Evolutionary conservation across 2,797 vertebrate genomes (phyloP).

Genomic region (Neopelma chrysocephalum): DNA sequence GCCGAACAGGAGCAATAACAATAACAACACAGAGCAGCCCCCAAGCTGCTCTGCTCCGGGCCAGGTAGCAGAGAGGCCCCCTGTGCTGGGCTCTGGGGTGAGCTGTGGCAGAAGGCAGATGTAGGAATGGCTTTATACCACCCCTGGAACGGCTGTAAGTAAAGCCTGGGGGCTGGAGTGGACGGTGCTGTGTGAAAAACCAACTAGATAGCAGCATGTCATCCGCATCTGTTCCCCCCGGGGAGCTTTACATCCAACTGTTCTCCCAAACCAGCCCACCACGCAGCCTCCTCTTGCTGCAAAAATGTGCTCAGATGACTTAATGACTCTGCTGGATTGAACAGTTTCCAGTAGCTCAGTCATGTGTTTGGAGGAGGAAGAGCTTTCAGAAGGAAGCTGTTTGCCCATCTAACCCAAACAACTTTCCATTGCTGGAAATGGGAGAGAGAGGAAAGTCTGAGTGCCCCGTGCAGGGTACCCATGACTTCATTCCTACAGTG

Average conservation of each 20-base stretch:
- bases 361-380: slow-evolving; percentile 70
- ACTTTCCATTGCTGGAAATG: slow-evolving; percentile 63
- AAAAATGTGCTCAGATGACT: slow-evolving; percentile 70
- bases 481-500: slow-evolving; percentile 39
- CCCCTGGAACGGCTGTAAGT: not conserved
- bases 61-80: not conserved
- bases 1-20: not conserved
- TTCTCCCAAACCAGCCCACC: slow-evolving; percentile 62
- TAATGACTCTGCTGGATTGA: slow-evolving; percentile 70
- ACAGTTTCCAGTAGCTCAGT: slow-evolving; percentile 72
- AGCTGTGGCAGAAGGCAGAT: not conserved
- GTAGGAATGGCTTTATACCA: not conserved
- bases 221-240: slow-evolving; percentile 63
- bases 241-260: slow-evolving; percentile 56
- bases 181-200: not conserved
- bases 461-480: slow-evolving; percentile 1
- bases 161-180: not conserved
- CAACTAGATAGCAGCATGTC: slow-evolving; percentile 6
- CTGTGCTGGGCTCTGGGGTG: not conserved
- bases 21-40: not conserved
- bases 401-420: slow-evolving; percentile 62
- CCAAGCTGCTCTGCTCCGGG: not conserved
- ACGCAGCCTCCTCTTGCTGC: slow-evolving; percentile 50
- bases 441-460: slow-evolving; percentile 61
- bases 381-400: slow-evolving; percentile 46